Conservation (phyloP, 2,113 vertebrate species). For the Columba livia region DNA sequence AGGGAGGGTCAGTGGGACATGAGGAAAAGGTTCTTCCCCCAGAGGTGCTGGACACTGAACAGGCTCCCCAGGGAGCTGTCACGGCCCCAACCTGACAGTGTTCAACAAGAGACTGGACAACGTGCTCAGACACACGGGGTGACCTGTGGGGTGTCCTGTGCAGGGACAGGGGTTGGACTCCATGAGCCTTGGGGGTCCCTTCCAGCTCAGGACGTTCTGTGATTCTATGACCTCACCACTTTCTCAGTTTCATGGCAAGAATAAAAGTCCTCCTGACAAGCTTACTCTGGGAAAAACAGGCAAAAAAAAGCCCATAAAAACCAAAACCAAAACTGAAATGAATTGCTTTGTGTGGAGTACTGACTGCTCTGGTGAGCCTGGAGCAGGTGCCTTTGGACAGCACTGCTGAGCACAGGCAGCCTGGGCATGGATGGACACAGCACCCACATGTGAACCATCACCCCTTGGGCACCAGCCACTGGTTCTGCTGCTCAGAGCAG, state of each 20-base stretch:
- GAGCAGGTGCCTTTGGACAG: neutral
- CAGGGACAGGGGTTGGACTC: too few species aligned
- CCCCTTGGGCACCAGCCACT: rapidly evolving
- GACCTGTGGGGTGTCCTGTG: too few species aligned
- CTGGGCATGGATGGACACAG: rapidly evolving
- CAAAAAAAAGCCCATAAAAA: neutral
- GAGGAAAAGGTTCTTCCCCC: too few species aligned
- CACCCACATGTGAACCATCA: neutral
- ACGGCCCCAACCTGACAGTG: too few species aligned
- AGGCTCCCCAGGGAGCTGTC: too few species aligned
- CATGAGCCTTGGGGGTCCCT: too few species aligned
- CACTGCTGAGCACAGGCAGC: neutral
- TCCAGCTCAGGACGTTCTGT: too few species aligned
- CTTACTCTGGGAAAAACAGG: neutral
- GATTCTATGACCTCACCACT: neutral
- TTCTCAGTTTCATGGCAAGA: neutral
- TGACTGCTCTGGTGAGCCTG: neutral
- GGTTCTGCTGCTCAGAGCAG: neutral
- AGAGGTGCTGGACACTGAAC: too few species aligned
- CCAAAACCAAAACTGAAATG: neutral
- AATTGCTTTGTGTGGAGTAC: neutral
- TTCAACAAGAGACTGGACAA: too few species aligned
- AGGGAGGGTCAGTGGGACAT: too few species aligned
- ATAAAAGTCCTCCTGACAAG: neutral
- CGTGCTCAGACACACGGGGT: too few species aligned